Conservation (phyloP, 2,797 vertebrate species). For the Aphelocoma californica region DNA sequence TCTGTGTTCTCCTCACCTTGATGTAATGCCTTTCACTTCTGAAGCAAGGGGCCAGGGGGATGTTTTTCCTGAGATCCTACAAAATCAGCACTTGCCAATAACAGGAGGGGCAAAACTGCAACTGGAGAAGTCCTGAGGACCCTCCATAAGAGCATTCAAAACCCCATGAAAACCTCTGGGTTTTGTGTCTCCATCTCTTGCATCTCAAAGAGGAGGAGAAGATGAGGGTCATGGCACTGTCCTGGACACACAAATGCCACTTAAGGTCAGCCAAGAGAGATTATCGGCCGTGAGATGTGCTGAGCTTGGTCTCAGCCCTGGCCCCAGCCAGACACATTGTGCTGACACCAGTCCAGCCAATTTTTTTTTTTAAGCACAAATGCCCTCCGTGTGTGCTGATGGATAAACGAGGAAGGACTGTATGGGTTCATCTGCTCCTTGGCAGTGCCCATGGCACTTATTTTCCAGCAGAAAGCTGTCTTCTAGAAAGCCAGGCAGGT, state of each 20-base stretch:
- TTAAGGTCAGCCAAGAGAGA: conserved; percentile 48
- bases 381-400: neutral
- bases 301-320: conserved; percentile 40
- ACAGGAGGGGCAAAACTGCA: neutral
- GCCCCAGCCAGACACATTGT: conserved; percentile 5
- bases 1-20: neutral
- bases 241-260: neutral
- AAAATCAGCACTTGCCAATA: neutral
- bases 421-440: neutral
- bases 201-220: neutral
- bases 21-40: neutral
- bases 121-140: neutral
- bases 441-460: rapidly evolving
- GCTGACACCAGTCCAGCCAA: conserved; percentile 37
- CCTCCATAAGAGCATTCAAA: neutral
- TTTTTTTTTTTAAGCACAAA: conserved; percentile 20
- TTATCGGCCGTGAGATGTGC: neutral
- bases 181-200: neutral
- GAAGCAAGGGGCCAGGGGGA: rapidly evolving
- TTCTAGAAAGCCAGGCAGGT: neutral
- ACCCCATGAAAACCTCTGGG: rapidly evolving
- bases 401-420: neutral
- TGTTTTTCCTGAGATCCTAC: neutral
- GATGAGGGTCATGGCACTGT: neutral
- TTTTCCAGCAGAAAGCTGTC: neutral